Percentiles rank a stretch among this genome's conserved stretches.
These are phyloP conservation scores for Somateria mollissima DNA, from an alignment of 2,797 vertebrate species.

Conservation along the genomic window DNA sequence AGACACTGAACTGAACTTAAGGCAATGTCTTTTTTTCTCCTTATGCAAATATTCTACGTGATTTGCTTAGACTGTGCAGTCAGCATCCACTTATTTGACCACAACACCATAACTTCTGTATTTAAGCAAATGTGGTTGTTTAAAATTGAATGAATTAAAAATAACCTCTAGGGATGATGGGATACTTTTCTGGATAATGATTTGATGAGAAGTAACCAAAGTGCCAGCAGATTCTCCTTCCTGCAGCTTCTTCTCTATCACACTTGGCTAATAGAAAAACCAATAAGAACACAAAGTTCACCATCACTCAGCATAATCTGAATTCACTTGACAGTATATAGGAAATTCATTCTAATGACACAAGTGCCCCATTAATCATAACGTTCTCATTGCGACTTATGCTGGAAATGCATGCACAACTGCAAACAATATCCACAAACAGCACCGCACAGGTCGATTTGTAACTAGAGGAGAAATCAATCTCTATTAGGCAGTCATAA, in stretches of 20 bases:
- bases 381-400: background rate
- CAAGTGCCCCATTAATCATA: background rate
- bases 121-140: background rate
- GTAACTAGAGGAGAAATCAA: background rate
- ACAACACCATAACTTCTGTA: background rate
- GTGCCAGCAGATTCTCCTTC: conserved; percentile 75
- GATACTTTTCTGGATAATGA: conserved; percentile 81
- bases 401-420: conserved; percentile 44
- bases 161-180: conserved; percentile 80
- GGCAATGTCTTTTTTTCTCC: background rate
- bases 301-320: conserved; percentile 51
- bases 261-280: conserved; percentile 77
- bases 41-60: background rate
- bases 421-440: background rate
- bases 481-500: background rate
- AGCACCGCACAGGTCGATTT: background rate
- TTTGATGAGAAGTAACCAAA: conserved; percentile 78
- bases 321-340: conserved; percentile 44
- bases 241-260: conserved; percentile 76
- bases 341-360: conserved; percentile 35
- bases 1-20: background rate
- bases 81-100: background rate
- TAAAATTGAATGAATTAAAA: conserved; percentile 70
- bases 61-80: background rate
- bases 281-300: conserved; percentile 74